phyloP scores from a whole-genome alignment of 2,888 invertebrate genomes.

The Malthinus flaveolus region DNA sequence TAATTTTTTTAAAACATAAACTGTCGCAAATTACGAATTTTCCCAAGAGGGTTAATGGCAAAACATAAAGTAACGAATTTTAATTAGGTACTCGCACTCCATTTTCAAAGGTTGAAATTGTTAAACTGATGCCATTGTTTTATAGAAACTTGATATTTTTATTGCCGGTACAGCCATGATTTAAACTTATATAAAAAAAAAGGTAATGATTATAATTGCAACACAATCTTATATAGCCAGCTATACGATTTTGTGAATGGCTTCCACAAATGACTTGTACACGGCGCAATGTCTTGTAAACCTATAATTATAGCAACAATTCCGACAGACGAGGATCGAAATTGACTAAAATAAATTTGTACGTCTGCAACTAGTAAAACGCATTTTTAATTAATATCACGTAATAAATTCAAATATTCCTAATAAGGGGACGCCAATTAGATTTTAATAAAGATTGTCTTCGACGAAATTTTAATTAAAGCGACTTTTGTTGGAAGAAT shows the following conservation, averaged over 20 bases:
- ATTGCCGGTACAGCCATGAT: conserved; percentile 25
- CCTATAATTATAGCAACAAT: conserved; percentile 47
- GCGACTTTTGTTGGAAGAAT: no score
- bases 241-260: conserved; percentile 44
- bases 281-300: conserved; percentile 38
- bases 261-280: conserved; percentile 33
- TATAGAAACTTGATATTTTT: conserved; percentile 26
- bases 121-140: conserved; percentile 38
- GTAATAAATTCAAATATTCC: conserved; percentile 6
- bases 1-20: no score
- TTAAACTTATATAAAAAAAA: conserved; percentile 28
- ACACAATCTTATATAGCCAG: conserved; percentile 26
- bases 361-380: conserved; percentile 8
- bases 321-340: conserved; percentile 44
- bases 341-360: conserved; percentile 24
- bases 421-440: neutral
- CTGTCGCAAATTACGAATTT: no score
- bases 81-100: neutral
- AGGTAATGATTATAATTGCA: conserved; percentile 47
- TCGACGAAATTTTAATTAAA: no score
- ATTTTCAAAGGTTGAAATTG: conserved; percentile 5
- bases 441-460: neutral
- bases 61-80: no score
- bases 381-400: conserved; percentile 13
- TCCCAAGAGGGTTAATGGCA: no score